phyloP scores from a whole-genome alignment of 2,888 invertebrate species.

The Sinodicranocentrus sp. region DNA sequence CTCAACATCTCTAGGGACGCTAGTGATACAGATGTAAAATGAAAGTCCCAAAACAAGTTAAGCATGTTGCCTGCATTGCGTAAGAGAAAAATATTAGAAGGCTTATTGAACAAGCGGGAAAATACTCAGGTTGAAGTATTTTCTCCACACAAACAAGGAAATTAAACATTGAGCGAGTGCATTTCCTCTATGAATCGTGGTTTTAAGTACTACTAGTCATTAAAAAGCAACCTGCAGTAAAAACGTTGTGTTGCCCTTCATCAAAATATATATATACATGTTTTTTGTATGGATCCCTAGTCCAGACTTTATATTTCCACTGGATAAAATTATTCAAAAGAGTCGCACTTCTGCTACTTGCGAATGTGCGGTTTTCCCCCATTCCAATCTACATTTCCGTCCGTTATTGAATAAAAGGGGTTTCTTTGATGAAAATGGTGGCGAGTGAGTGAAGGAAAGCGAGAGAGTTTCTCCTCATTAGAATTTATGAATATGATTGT shows the following conservation, averaged over 20 bases:
- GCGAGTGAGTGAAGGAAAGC: background rate
- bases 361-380: slow-evolving; percentile 40
- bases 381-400: slow-evolving; percentile 18
- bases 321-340: slow-evolving; percentile 58
- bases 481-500: slow-evolving; percentile 67
- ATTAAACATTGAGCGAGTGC: too few species aligned
- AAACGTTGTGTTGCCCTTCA: background rate
- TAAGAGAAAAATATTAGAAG: too few species aligned
- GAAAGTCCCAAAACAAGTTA: too few species aligned
- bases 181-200: too few species aligned
- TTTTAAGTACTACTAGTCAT: background rate
- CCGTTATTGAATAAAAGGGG: slow-evolving; percentile 54
- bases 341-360: slow-evolving; percentile 29
- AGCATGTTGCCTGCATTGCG: too few species aligned
- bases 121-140: too few species aligned
- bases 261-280: background rate
- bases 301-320: slow-evolving; percentile 11
- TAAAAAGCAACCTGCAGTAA: slow-evolving; percentile 4
- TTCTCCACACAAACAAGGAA: too few species aligned
- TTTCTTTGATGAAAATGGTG: slow-evolving; percentile 41
- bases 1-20: too few species aligned
- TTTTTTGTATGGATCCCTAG: background rate
- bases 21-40: too few species aligned
- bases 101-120: too few species aligned
- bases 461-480: slow-evolving; percentile 47